These are phyloP conservation scores for Scaeva pyrastri DNA, from an alignment of 2,888 invertebrate species.

Conservation along the genomic window DNA sequence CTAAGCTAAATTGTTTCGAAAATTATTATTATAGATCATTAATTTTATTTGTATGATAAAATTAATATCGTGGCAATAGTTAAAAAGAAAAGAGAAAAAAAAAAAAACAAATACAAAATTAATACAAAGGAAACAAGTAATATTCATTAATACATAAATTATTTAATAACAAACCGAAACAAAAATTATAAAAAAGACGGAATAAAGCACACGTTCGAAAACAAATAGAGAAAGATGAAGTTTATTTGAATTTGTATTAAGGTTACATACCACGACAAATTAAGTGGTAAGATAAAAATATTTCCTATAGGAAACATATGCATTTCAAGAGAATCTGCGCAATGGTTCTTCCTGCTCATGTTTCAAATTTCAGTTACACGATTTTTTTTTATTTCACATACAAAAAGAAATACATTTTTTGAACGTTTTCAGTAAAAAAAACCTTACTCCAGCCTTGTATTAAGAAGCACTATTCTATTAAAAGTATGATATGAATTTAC, in stretches of 20 bases:
- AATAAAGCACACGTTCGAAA: slow-evolving; percentile 84
- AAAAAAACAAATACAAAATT: slow-evolving; percentile 40
- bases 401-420: too few relatives aligned
- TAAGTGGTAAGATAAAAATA: too few relatives aligned
- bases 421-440: too few relatives aligned
- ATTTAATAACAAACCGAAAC: slow-evolving; percentile 71
- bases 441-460: too few relatives aligned
- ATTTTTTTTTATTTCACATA: too few relatives aligned
- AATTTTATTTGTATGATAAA: slow-evolving; percentile 72
- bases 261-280: too few relatives aligned
- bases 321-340: too few relatives aligned
- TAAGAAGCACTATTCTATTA: too few relatives aligned
- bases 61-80: slow-evolving; percentile 72
- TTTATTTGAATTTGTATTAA: neutral
- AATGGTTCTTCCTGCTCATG: too few relatives aligned
- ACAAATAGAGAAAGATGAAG: slow-evolving; percentile 71
- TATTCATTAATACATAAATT: slow-evolving; percentile 72
- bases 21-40: slow-evolving; percentile 68
- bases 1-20: slow-evolving; percentile 70
- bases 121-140: slow-evolving; percentile 75
- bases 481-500: too few relatives aligned
- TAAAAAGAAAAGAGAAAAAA: slow-evolving; percentile 51
- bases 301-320: too few relatives aligned
- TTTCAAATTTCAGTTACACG: too few relatives aligned
- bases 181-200: slow-evolving; percentile 80